phyloP scores from a whole-genome alignment of 2,888 invertebrate genomes.

The Alitta virens region DNA sequence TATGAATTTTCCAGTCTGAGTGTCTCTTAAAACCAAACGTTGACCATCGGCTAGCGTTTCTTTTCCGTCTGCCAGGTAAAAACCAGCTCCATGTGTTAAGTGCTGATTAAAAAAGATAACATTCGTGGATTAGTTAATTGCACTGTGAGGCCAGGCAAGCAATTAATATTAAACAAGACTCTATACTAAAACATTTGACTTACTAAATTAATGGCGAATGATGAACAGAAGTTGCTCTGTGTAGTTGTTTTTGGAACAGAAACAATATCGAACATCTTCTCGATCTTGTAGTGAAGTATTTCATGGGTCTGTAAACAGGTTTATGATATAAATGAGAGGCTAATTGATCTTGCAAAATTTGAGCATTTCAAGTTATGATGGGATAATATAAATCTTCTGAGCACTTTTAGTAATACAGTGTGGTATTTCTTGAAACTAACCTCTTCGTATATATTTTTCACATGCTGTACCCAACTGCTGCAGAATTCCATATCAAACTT shows the following conservation, averaged over 20 bases:
- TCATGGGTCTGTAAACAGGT: neutral
- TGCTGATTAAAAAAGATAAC: slow-evolving; percentile 32
- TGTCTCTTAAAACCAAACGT: slow-evolving; percentile 43
- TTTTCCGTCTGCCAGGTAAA: slow-evolving; percentile 39
- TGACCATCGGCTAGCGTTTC: slow-evolving; percentile 45
- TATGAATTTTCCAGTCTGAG: slow-evolving; percentile 44
- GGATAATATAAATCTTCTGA: neutral
- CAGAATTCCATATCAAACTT: slow-evolving; percentile 50
- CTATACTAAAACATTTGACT: too few species aligned
- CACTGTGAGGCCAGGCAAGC: neutral
- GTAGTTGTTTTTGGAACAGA: slow-evolving; percentile 49
- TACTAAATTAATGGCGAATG: slow-evolving; percentile 54
- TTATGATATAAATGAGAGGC: neutral
- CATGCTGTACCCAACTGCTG: slow-evolving; percentile 49
- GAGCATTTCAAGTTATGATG: too few species aligned
- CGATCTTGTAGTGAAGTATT: slow-evolving; percentile 41
- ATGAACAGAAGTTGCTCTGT: slow-evolving; percentile 50
- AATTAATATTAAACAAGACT: too few species aligned
- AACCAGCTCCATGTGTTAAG: slow-evolving; percentile 52
- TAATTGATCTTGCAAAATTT: too few species aligned
- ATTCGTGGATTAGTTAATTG: neutral
- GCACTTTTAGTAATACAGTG: neutral
- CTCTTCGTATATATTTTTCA: slow-evolving; percentile 42
- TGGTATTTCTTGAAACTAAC: slow-evolving; percentile 22
- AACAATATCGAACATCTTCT: slow-evolving; percentile 47